Evolutionary conservation across 2,797 vertebrate species (phyloP).

Genomic region (Enteromius fasciolatus): DNA sequence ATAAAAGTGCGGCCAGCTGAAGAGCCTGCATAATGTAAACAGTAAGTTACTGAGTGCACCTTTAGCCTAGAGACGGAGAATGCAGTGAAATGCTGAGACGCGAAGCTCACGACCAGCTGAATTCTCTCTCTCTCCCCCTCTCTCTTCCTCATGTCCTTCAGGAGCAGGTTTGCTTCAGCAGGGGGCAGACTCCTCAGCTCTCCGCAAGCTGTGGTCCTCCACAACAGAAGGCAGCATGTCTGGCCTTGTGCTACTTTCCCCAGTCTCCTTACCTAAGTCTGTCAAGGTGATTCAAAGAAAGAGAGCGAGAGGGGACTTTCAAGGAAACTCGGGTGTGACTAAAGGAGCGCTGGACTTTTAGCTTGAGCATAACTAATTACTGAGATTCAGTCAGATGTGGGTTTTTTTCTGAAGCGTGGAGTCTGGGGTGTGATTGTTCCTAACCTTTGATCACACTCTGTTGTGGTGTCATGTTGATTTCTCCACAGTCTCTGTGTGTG

Average conservation of each 20-base stretch:
- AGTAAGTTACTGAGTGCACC: not conserved
- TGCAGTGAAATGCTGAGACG: not conserved
- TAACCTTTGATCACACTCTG: slow-evolving; percentile 39
- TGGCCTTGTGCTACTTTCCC: slow-evolving; percentile 56
- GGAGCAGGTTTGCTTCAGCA: slow-evolving; percentile 59
- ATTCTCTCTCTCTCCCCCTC: not conserved
- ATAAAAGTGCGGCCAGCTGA: not conserved
- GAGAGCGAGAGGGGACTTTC: slow-evolving; percentile 25
- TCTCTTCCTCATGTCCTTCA: slow-evolving; percentile 48
- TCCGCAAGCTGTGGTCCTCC: slow-evolving; percentile 57
- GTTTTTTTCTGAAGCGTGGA: not conserved
- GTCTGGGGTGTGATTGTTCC: slow-evolving; percentile 17
- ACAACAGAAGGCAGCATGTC: slow-evolving; percentile 58
- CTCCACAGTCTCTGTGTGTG: slow-evolving; percentile 1
- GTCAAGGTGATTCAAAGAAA: slow-evolving; percentile 57
- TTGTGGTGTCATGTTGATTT: slow-evolving; percentile 30
- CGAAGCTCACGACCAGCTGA: not conserved
- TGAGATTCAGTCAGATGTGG: not conserved
- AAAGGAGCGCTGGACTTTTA: not conserved
- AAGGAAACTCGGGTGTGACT: slow-evolving; percentile 31
- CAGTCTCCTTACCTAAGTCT: slow-evolving; percentile 46
- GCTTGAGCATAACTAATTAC: slow-evolving; percentile 35
- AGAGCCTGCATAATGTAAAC: not conserved
- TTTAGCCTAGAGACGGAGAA: slow-evolving; percentile 10
- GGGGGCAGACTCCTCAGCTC: slow-evolving; percentile 55